Percentiles rank a stretch among this genome's conserved stretches.
Conservation (phyloP, 2,797 vertebrate genomes). For the Aplochiton taeniatus region DNA sequence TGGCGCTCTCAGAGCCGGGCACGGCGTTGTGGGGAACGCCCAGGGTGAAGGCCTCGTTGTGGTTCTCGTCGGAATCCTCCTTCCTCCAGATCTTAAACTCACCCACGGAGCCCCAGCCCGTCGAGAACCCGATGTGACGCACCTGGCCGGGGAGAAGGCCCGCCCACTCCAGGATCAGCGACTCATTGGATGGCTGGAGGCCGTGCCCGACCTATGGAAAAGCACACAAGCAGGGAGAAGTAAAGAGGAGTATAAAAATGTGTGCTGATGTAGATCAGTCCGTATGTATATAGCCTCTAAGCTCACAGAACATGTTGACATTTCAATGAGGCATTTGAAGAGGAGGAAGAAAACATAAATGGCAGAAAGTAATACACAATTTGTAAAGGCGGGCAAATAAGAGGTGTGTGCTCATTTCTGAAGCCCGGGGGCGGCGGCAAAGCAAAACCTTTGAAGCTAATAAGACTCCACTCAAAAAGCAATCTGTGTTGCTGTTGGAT, state of each 20-base stretch:
- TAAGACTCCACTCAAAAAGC: constrained; percentile 43
- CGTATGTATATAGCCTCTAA: no score
- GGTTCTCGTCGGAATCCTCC: constrained; percentile 90
- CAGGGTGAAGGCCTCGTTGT: constrained; percentile 94
- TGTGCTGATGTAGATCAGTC: no score
- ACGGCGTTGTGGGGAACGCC: constrained; percentile 91
- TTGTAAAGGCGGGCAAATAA: no score
- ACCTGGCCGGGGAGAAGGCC: constrained; percentile 80
- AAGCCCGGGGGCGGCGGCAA: not conserved
- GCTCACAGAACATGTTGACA: no score
- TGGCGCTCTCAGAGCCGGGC: constrained; percentile 89
- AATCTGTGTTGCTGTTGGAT: constrained; percentile 39
- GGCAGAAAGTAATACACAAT: no score
- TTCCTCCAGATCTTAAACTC: constrained; percentile 97
- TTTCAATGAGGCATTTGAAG: no score
- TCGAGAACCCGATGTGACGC: constrained; percentile 91
- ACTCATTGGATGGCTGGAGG: constrained; percentile 82
- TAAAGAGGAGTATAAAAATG: no score
- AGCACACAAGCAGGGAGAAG: constrained; percentile 19
- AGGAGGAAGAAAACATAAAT: no score
- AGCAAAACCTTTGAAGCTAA: constrained; percentile 33
- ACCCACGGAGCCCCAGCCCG: constrained; percentile 93
- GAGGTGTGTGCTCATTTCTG: no score
- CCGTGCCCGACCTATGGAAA: constrained; percentile 86
- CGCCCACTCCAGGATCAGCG: constrained; percentile 84